Conservation (phyloP, 1,140 invertebrate genomes). For the Drosophila repletoides region DNA sequence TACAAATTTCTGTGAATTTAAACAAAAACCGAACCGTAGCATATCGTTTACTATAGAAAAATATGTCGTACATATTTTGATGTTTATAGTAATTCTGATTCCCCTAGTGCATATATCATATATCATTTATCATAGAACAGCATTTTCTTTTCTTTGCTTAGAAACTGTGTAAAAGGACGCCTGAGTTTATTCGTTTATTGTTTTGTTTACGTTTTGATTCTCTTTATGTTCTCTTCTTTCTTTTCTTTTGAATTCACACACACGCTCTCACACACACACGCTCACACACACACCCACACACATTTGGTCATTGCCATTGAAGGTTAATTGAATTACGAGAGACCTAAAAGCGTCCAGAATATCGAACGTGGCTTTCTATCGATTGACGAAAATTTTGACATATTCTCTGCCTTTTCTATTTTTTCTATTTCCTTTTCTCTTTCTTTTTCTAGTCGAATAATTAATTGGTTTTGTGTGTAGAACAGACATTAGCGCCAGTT, state of each 20-base stretch:
- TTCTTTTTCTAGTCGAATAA: background rate
- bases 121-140: background rate
- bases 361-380: constrained; percentile 35
- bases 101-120: constrained; percentile 7
- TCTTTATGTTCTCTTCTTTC: background rate
- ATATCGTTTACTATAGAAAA: too few species aligned
- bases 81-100: too few species aligned
- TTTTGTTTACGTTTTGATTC: constrained; percentile 59
- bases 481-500: constrained; percentile 13
- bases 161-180: background rate
- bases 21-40: too few species aligned
- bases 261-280: background rate
- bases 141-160: background rate
- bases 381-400: constrained; percentile 41
- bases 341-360: constrained; percentile 25
- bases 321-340: constrained; percentile 76
- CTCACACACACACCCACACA: background rate
- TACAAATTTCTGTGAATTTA: too few species aligned
- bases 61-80: too few species aligned
- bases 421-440: background rate
- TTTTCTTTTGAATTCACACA: background rate
- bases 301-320: constrained; percentile 46
- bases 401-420: background rate
- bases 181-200: constrained; percentile 33
- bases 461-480: constrained; percentile 13